These are phyloP conservation scores for Phocides pigmalion DNA, from an alignment of 1,140 invertebrate species.

Conservation along the genomic window DNA sequence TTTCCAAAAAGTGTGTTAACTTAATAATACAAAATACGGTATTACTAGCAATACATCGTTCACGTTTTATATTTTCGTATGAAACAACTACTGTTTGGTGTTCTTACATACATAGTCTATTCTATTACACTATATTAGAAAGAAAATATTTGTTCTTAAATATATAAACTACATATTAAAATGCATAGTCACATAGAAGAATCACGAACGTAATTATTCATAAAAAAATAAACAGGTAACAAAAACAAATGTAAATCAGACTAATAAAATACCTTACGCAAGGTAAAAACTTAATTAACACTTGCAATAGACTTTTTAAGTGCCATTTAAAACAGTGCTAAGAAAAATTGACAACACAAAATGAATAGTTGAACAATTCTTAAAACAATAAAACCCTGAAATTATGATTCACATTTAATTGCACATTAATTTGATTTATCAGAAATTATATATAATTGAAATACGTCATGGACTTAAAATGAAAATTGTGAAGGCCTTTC, in stretches of 20 bases:
- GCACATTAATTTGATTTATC: constrained; percentile 3
- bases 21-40: constrained; percentile 8
- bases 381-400: constrained; percentile 16
- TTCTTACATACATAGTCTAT: not conserved
- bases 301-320: constrained; percentile 54
- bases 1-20: constrained; percentile 19
- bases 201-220: constrained; percentile 15
- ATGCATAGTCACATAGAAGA: constrained; percentile 27
- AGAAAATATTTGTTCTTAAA: not conserved
- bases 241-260: constrained; percentile 58
- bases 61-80: not conserved
- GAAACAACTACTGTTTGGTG: constrained; percentile 10
- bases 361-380: constrained; percentile 11
- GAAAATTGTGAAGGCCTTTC: constrained; percentile 17
- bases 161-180: constrained; percentile 9
- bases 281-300: constrained; percentile 58
- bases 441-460: constrained; percentile 7
- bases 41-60: constrained; percentile 5
- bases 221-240: constrained; percentile 56
- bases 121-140: not conserved
- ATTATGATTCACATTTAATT: not conserved
- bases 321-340: constrained; percentile 63
- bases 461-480: constrained; percentile 18
- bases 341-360: constrained; percentile 28
- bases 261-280: constrained; percentile 60